Conservation (phyloP, 2,888 invertebrate genomes). For the Euzetes globulus region DNA sequence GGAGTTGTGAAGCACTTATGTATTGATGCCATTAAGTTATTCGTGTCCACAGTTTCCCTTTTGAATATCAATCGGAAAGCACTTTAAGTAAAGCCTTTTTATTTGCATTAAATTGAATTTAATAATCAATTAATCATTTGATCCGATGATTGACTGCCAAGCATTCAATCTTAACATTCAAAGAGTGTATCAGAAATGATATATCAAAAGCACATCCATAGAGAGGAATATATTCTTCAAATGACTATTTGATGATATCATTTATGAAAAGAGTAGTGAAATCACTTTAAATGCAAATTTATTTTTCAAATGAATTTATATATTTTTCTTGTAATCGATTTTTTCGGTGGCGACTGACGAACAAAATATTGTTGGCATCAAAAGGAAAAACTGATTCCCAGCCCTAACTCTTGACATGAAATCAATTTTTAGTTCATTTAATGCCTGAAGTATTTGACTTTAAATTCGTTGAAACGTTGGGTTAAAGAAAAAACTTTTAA, state of each 20-base stretch:
- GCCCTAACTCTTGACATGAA: background rate
- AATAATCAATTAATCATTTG: background rate
- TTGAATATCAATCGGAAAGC: background rate
- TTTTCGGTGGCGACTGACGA: background rate
- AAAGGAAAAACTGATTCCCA: background rate
- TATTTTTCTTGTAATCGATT: conserved; percentile 6
- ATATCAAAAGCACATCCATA: background rate
- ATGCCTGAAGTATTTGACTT: conserved; percentile 17
- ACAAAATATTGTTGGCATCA: background rate
- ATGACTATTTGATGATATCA: conserved; percentile 5
- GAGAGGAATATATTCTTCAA: background rate
- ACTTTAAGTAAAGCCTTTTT: background rate
- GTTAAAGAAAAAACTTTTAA: background rate
- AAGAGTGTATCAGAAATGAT: background rate
- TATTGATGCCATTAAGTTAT: no score
- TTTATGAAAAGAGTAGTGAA: conserved; percentile 2
- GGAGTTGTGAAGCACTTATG: background rate
- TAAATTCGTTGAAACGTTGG: background rate
- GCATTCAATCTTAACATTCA: background rate
- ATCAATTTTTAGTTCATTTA: conserved; percentile 16
- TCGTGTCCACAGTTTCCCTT: background rate
- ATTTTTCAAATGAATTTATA: background rate
- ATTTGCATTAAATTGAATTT: background rate
- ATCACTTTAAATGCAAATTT: conserved; percentile 28
- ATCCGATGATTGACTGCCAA: background rate